These are phyloP conservation scores for Drosophila histrio DNA, from an alignment of 2,888 invertebrate genomes.

Conservation along the genomic window DNA sequence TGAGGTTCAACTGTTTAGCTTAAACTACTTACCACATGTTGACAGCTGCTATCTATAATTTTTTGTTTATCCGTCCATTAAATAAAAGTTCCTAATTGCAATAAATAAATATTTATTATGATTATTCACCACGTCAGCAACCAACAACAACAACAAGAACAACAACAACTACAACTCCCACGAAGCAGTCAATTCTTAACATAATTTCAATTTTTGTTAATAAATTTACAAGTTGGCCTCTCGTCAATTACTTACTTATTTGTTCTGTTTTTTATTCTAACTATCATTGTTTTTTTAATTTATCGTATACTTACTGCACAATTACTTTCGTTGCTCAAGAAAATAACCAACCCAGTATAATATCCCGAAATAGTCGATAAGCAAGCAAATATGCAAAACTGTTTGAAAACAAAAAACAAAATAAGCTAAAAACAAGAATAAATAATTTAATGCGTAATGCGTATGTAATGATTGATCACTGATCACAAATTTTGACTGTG, in stretches of 20 bases:
- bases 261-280: slow-evolving; percentile 1
- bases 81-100: slow-evolving; percentile 78
- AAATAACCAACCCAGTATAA: slow-evolving; percentile 44
- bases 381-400: slow-evolving; percentile 58
- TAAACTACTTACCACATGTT: neutral
- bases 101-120: slow-evolving; percentile 72
- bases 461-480: slow-evolving; percentile 83
- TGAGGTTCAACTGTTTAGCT: neutral
- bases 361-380: slow-evolving; percentile 57
- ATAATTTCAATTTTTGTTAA: slow-evolving; percentile 34
- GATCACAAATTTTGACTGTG: slow-evolving; percentile 84
- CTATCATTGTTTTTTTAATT: slow-evolving; percentile 1
- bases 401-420: slow-evolving; percentile 48
- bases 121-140: slow-evolving; percentile 43
- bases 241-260: slow-evolving; percentile 52
- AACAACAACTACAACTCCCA: slow-evolving; percentile 41
- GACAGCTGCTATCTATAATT: slow-evolving; percentile 55
- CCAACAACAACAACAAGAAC: slow-evolving; percentile 26
- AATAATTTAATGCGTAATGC: slow-evolving; percentile 70
- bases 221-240: slow-evolving; percentile 30
- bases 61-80: slow-evolving; percentile 83
- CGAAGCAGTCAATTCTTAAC: slow-evolving; percentile 54
- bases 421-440: slow-evolving; percentile 29
- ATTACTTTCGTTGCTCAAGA: slow-evolving; percentile 66
- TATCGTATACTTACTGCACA: slow-evolving; percentile 30